Conservation (phyloP, 2,888 invertebrate genomes). For the Tachina lurida region DNA sequence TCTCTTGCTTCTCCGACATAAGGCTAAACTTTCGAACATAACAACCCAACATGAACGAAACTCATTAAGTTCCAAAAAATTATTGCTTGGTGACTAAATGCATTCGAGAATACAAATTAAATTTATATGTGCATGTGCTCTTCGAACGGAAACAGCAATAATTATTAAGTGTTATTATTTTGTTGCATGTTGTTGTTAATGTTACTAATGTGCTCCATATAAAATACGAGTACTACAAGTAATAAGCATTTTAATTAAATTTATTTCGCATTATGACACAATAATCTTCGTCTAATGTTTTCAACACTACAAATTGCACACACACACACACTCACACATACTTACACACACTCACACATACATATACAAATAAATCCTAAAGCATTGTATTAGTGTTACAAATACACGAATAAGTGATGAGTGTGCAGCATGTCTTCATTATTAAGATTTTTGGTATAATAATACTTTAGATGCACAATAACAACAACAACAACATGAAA, state of each 20-base stretch:
- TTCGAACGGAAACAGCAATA: conserved; percentile 14
- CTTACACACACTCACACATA: background rate
- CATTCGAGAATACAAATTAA: background rate
- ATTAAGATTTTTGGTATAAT: conserved; percentile 67
- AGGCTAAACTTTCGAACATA: background rate
- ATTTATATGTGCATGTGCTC: background rate
- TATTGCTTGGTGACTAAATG: background rate
- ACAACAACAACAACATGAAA: conserved; percentile 51
- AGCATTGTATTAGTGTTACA: conserved; percentile 36
- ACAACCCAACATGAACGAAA: background rate
- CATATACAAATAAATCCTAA: background rate
- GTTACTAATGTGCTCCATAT: conserved; percentile 23
- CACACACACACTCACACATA: background rate
- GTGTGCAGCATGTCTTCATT: conserved; percentile 67
- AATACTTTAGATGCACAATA: conserved; percentile 40
- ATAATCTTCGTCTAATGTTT: conserved; percentile 67
- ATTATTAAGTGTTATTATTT: conserved; percentile 60
- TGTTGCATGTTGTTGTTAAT: conserved; percentile 33
- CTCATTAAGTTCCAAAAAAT: background rate
- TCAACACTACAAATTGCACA: conserved; percentile 7
- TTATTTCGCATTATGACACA: conserved; percentile 73
- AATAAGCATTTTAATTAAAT: conserved; percentile 73
- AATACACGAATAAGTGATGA: conserved; percentile 47
- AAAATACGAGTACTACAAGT: conserved; percentile 51
- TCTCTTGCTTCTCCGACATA: too few species aligned